Base-by-base conservation (phyloP, 2,113 vertebrate species). In the Platichthys stellatus region DNA sequence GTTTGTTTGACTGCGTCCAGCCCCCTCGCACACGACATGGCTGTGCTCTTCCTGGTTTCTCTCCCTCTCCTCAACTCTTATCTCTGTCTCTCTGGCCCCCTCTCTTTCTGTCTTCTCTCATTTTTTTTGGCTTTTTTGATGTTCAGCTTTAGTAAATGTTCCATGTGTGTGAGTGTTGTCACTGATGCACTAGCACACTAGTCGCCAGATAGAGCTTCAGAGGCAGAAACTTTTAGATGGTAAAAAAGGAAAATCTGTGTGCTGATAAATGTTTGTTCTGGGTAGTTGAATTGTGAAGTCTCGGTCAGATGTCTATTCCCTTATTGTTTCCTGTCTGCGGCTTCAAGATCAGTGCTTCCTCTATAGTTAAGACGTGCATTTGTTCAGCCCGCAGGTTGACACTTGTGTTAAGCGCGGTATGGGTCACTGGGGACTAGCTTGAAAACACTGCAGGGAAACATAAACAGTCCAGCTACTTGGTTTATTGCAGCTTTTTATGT, bases 131-230 rank as follows among this genome's bases (percentile, higher is more conserved):
- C 79, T 73, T 86, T 91, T 73, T 88, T 58, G 67, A 68, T 90
- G 89, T 91, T 80, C 76, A 74, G 90, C 90, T 92, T 81, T 85
- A 73, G 84, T 89, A 80, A 83, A 69, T 90, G 90, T 91, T 88
- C 67, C 79, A 76, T 89, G 90, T 90, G 90, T 90, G 86, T 87
- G 60, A 10, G 56, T 53, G 51, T 85, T 70, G 79, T 84, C 84
- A 82, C 64, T 60, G 81, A 82, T 83, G 86, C 86, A 83, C 87
- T 83, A 68, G 79, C 78, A 58, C 76, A 67, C 47, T 72, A 78
- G 69, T 79, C 12, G 71, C 53, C 59, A 76, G 12, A 11, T 74
- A 72, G 81, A 21, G 77, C 73, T 80, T 78, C 56, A 66, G 71
- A 65, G 72, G 81, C 72, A 49, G 74, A 62, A 56, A 23, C 58